Percentiles rank a stretch among this genome's conserved stretches.
phyloP scores from a whole-genome alignment of 1,140 invertebrate genomes.

The Cylas formicarius region DNA sequence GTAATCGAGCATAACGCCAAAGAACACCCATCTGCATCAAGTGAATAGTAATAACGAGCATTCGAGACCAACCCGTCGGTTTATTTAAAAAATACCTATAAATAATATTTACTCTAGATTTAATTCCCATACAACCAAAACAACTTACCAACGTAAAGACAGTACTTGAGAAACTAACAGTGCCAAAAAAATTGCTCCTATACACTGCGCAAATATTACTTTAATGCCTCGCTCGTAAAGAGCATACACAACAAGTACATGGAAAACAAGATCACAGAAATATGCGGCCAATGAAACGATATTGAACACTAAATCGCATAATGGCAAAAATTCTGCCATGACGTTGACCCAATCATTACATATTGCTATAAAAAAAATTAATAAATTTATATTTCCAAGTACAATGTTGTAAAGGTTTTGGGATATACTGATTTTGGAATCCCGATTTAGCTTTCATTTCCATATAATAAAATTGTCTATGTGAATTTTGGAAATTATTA shows the following conservation, averaged over 20 bases:
- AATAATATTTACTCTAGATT: not conserved
- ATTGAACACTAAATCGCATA: conserved; percentile 86
- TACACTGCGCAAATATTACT: conserved; percentile 54
- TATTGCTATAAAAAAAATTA: conserved; percentile 25
- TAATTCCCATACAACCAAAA: not conserved
- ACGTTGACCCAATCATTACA: conserved; percentile 30
- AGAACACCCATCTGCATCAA: conserved; percentile 73
- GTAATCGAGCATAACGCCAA: conserved; percentile 82
- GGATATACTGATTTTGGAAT: too few species aligned
- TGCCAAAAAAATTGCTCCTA: conserved; percentile 60
- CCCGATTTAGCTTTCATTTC: too few species aligned
- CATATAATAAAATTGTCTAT: too few species aligned
- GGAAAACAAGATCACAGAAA: conserved; percentile 86
- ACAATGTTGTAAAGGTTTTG: too few species aligned
- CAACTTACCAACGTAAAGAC: conserved; percentile 45
- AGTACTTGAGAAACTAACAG: conserved; percentile 67
- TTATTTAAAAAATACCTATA: conserved; percentile 38
- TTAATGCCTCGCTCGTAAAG: conserved; percentile 58
- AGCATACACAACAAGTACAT: conserved; percentile 76
- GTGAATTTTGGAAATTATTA: too few species aligned
- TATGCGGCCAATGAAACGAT: conserved; percentile 85
- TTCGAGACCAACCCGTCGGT: conserved; percentile 34
- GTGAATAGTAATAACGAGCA: conserved; percentile 60
- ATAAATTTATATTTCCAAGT: conserved; percentile 6
- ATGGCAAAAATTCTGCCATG: conserved; percentile 71